A percentile compares a stretch with the other conserved stretches of the same genome.
Conservation (phyloP, 2,113 vertebrate genomes). For the Pseudolaguvia tuberculata region DNA sequence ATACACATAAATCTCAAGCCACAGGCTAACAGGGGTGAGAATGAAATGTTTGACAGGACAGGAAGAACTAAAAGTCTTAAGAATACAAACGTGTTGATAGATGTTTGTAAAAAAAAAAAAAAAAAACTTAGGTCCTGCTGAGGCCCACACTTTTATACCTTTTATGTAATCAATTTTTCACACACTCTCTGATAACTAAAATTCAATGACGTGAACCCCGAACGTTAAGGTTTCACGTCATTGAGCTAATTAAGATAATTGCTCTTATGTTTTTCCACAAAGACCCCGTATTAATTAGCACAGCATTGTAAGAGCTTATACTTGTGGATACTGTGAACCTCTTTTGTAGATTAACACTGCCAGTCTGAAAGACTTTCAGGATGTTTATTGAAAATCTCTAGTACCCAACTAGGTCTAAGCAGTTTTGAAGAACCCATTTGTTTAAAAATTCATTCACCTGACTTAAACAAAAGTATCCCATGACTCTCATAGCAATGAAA, state of each 20-base stretch:
- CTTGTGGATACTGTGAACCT: neutral
- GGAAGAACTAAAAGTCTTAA: constrained; percentile 2
- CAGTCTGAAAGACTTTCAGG: neutral
- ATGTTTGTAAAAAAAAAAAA: constrained; percentile 19
- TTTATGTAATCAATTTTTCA: constrained; percentile 10
- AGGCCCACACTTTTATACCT: constrained; percentile 29
- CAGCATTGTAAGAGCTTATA: neutral
- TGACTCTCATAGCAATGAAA: neutral
- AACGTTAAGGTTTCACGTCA: too few species aligned
- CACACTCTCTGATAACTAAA: neutral
- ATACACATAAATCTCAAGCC: constrained; percentile 23
- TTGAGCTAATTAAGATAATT: too few species aligned
- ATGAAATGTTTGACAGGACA: constrained; percentile 34
- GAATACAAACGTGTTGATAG: neutral
- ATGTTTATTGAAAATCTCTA: neutral
- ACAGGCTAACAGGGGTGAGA: constrained; percentile 30
- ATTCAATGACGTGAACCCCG: neutral
- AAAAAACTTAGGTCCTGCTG: constrained; percentile 19
- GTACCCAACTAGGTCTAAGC: neutral
- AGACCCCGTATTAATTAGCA: neutral
- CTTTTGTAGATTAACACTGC: neutral
- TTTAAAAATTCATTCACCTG: neutral
- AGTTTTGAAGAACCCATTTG: neutral
- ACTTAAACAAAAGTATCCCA: neutral
- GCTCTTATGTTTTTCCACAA: neutral